phyloP scores from a whole-genome alignment of 2,888 invertebrate species.

The Torymus auratus region DNA sequence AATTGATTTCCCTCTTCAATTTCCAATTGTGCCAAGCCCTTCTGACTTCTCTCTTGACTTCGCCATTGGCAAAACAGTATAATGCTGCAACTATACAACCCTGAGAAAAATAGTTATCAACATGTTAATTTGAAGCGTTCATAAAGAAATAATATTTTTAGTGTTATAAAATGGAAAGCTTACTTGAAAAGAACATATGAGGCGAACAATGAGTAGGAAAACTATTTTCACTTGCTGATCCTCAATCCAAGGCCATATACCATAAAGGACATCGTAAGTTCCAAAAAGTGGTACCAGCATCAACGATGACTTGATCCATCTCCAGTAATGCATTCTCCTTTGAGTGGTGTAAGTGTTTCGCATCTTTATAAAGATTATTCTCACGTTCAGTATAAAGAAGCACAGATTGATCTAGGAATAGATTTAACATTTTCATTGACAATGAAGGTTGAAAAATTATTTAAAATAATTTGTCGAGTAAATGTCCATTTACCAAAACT shows the following conservation, averaged over 20 bases:
- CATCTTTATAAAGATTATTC: conserved; percentile 42
- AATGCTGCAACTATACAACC: conserved; percentile 27
- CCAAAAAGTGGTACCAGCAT: conserved; percentile 46
- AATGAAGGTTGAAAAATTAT: too few relatives aligned
- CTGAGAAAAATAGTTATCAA: neutral
- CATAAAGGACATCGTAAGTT: conserved; percentile 39
- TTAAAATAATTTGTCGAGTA: neutral
- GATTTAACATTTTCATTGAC: too few relatives aligned
- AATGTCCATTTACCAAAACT: conserved; percentile 22
- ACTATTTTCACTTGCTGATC: neutral
- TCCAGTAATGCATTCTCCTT: conserved; percentile 42
- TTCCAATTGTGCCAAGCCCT: conserved; percentile 42
- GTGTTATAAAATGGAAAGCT: neutral
- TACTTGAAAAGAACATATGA: conserved; percentile 46
- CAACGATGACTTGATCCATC: conserved; percentile 41
- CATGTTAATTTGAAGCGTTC: neutral
- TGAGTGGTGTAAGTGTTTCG: conserved; percentile 1
- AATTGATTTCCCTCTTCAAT: conserved; percentile 25
- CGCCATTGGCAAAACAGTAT: conserved; percentile 39
- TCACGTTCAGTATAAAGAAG: conserved; percentile 35
- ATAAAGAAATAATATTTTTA: neutral
- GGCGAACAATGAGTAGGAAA: conserved; percentile 10
- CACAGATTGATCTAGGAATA: conserved; percentile 16
- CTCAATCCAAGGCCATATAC: conserved; percentile 35
- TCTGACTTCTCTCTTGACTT: conserved; percentile 21